Percentiles rank a stretch among this genome's conserved stretches.
Evolutionary conservation across 2,113 vertebrate genomes (phyloP).

Genomic region (Hydropotes inermis): DNA sequence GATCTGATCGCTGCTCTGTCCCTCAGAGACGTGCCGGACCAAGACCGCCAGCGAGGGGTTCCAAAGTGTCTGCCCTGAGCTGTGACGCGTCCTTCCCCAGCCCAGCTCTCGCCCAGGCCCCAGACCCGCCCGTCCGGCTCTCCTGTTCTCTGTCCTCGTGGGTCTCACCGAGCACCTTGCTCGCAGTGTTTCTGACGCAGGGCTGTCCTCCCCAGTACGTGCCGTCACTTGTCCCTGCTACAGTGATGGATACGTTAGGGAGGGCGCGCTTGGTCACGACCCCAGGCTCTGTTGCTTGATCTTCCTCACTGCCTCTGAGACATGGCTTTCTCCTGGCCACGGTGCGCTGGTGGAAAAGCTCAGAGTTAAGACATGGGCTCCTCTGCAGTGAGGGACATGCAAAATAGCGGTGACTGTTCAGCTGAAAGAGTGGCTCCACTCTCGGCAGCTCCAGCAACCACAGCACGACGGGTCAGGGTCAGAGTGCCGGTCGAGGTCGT

Average conservation of each 20-base stretch:
- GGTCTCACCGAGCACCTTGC: background rate
- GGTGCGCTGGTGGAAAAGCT: background rate
- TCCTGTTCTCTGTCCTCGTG: background rate
- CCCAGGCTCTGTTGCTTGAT: background rate
- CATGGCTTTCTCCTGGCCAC: background rate
- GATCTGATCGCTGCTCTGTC: background rate
- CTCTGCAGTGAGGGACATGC: background rate
- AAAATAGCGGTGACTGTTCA: background rate
- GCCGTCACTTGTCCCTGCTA: background rate
- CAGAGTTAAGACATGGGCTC: background rate
- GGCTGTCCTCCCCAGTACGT: background rate
- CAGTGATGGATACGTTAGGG: background rate
- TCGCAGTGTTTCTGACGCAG: background rate
- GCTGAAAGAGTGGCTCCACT: fast-evolving
- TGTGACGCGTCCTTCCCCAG: too few relatives aligned
- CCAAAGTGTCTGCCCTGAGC: background rate
- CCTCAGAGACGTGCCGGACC: background rate
- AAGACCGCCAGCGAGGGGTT: background rate
- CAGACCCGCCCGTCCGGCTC: background rate
- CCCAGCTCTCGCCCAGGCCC: background rate
- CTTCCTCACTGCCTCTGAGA: background rate
- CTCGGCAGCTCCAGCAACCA: background rate
- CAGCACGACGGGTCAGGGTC: slow-evolving; percentile 86
- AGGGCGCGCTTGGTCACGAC: background rate
- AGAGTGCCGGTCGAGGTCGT: slow-evolving; percentile 90